A percentile compares a stretch with the other conserved stretches of the same genome.
These are phyloP conservation scores for Ceramica pisi DNA, from an alignment of 2,888 invertebrate genomes.

Conservation along the genomic window DNA sequence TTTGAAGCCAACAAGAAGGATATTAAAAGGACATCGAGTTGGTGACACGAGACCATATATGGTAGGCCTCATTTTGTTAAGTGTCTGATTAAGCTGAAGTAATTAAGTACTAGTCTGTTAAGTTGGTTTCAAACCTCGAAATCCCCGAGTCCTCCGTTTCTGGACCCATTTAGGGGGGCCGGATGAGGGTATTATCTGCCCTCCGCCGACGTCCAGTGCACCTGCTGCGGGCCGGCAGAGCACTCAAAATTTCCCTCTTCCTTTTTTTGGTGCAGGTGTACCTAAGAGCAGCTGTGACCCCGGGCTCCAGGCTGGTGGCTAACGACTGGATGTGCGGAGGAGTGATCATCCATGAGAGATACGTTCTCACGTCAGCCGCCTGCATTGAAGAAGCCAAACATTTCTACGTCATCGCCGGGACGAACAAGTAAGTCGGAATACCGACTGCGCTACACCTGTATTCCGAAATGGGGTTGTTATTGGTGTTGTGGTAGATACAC, in stretches of 20 bases:
- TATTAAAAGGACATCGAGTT: slow-evolving; percentile 1
- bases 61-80: background rate
- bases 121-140: background rate
- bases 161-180: too few relatives aligned
- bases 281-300: slow-evolving; percentile 71
- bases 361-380: slow-evolving; percentile 84
- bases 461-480: background rate
- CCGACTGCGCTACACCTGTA: background rate
- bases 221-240: too few relatives aligned
- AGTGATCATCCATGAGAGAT: slow-evolving; percentile 79
- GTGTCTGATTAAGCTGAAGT: background rate
- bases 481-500: background rate
- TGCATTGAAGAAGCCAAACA: slow-evolving; percentile 84
- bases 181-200: too few relatives aligned
- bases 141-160: too few relatives aligned
- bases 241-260: too few relatives aligned
- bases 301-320: slow-evolving; percentile 46
- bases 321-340: slow-evolving; percentile 84
- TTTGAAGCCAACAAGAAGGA: background rate
- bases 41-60: slow-evolving; percentile 6
- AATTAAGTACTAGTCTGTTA: background rate
- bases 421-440: slow-evolving; percentile 40
- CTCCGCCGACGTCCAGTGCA: too few relatives aligned
- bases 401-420: slow-evolving; percentile 84
- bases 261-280: slow-evolving; percentile 75